Percentiles rank a stretch among this genome's conserved stretches.
Evolutionary conservation across 2,113 vertebrate genomes (phyloP).

Genomic region (Eira barbara): DNA sequence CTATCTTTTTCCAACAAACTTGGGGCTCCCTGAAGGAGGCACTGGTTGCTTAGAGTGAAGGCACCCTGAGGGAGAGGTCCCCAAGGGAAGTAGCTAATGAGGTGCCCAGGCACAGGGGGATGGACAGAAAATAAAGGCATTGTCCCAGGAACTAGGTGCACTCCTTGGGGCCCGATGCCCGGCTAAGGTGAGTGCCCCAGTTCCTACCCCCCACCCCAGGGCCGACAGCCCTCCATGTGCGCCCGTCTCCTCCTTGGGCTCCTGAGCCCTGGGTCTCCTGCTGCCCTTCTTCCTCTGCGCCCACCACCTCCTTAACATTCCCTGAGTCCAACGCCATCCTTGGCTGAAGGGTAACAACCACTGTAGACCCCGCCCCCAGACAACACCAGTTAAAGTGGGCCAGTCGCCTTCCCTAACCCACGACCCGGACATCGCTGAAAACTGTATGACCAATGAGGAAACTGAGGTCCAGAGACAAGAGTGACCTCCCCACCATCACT

Average conservation of each 20-base stretch:
- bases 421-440: not conserved
- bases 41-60: not conserved
- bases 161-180: not conserved
- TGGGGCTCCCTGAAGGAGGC: not conserved
- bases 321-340: not conserved
- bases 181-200: not conserved
- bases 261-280: not conserved
- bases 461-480: not conserved
- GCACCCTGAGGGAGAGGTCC: not conserved
- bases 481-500: not conserved
- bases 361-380: not conserved
- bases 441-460: not conserved
- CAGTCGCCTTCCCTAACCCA: not conserved
- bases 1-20: not conserved
- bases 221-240: not conserved
- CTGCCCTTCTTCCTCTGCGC: not conserved
- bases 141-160: not conserved
- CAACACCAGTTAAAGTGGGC: not conserved
- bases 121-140: not conserved
- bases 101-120: not conserved
- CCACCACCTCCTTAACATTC: not conserved
- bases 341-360: not conserved
- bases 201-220: rapidly evolving
- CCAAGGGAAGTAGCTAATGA: not conserved
- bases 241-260: not conserved